Evolutionary conservation across 2,113 vertebrate genomes (phyloP).

Genomic region (Rana temporaria): DNA sequence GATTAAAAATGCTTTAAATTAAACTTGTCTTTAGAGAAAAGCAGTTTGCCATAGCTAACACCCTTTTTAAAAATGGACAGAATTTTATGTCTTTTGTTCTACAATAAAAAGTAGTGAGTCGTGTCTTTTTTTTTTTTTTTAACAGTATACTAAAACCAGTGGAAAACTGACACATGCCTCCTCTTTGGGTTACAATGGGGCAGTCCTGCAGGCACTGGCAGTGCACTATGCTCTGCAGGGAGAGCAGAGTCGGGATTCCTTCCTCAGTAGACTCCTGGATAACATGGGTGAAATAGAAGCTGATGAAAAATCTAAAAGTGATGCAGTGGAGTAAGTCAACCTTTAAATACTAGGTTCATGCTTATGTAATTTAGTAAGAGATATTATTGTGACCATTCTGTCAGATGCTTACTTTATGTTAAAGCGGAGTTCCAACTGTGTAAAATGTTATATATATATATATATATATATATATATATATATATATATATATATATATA

Average conservation of each 20-base stretch:
- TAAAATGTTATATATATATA: too few relatives aligned
- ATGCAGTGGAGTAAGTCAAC: slow-evolving; percentile 86
- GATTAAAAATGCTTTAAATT: too few relatives aligned
- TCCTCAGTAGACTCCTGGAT: slow-evolving; percentile 85
- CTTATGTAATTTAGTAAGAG: too few relatives aligned
- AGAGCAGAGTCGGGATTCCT: slow-evolving; percentile 79
- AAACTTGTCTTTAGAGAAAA: too few relatives aligned
- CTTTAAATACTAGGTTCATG: too few relatives aligned
- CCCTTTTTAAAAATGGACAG: too few relatives aligned
- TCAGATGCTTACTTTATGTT: too few relatives aligned
- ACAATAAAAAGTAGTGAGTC: not conserved
- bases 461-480: too few relatives aligned
- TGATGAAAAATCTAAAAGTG: slow-evolving; percentile 81
- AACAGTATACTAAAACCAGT: slow-evolving; percentile 84
- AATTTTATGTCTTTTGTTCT: not conserved
- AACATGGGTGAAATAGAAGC: slow-evolving; percentile 93
- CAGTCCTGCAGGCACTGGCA: slow-evolving; percentile 91
- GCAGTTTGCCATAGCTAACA: too few relatives aligned
- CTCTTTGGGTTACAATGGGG: slow-evolving; percentile 95
- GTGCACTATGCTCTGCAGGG: slow-evolving; percentile 92
- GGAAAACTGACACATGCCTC: slow-evolving; percentile 94
- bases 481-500: too few relatives aligned
- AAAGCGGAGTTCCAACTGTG: too few relatives aligned
- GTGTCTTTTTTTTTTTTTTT: fast-evolving
- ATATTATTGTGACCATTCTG: too few relatives aligned